These are phyloP conservation scores for Prionace glauca DNA, from an alignment of 2,797 vertebrate species.

Conservation along the genomic window DNA sequence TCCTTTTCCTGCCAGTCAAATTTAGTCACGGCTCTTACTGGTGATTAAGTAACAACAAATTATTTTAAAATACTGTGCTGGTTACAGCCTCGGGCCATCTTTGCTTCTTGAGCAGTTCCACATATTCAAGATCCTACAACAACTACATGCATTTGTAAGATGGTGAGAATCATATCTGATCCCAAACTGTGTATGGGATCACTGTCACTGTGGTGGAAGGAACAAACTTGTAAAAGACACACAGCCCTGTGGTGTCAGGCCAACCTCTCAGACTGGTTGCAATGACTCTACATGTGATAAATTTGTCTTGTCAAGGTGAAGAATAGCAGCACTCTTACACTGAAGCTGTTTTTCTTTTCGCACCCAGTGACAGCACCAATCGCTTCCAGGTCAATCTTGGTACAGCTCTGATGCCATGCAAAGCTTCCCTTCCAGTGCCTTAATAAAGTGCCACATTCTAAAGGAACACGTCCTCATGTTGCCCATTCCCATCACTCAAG, in stretches of 20 bases:
- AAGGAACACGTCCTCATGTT: background rate
- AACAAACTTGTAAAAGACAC: background rate
- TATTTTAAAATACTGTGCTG: background rate
- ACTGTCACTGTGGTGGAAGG: background rate
- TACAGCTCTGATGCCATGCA: background rate
- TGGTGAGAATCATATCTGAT: background rate
- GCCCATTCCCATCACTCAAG: background rate
- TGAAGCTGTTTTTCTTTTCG: background rate
- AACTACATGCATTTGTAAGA: background rate
- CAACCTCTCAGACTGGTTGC: background rate
- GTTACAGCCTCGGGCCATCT: background rate
- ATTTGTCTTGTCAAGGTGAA: background rate
- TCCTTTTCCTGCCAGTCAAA: background rate
- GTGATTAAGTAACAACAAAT: background rate
- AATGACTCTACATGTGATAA: background rate
- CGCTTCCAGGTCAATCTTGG: background rate
- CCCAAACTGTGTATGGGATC: background rate
- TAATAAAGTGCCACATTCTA: background rate
- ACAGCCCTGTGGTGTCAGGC: background rate
- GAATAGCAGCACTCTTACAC: background rate
- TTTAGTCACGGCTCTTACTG: background rate
- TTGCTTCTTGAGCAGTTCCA: background rate
- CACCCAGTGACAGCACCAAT: background rate
- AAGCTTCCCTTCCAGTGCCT: background rate
- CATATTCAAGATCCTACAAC: background rate